These are phyloP conservation scores for Mugil cephalus DNA, from an alignment of 2,113 vertebrate genomes.

Conservation along the genomic window DNA sequence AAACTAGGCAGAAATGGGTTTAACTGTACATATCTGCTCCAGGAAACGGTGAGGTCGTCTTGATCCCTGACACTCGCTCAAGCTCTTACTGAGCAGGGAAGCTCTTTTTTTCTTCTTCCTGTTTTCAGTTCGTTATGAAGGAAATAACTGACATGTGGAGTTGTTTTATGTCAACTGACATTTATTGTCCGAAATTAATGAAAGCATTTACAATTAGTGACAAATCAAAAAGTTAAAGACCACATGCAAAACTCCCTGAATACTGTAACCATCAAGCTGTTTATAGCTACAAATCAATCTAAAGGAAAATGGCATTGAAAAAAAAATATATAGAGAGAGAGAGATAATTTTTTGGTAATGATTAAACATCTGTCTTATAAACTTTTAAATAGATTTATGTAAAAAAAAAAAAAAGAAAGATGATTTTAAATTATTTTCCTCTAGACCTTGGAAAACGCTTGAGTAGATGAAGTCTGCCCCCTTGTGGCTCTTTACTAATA, in stretches of 20 bases:
- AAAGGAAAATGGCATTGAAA: slow-evolving; percentile 2
- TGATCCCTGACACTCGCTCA: neutral
- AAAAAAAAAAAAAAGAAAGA: neutral
- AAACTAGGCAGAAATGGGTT: slow-evolving; percentile 51
- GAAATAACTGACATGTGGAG: neutral
- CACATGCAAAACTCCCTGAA: slow-evolving; percentile 20
- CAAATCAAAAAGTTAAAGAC: slow-evolving; percentile 33
- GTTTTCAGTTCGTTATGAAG: slow-evolving; percentile 17
- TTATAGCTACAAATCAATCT: slow-evolving; percentile 13
- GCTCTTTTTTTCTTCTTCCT: slow-evolving; percentile 12
- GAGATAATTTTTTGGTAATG: neutral
- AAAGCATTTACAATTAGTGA: slow-evolving; percentile 36
- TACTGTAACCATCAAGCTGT: slow-evolving; percentile 4
- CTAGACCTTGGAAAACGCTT: slow-evolving; percentile 36
- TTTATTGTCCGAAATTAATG: slow-evolving; percentile 26
- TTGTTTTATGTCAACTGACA: slow-evolving; percentile 30
- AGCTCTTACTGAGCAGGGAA: slow-evolving; percentile 1
- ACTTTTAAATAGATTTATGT: slow-evolving; percentile 6
- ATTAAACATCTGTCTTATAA: slow-evolving; percentile 22
- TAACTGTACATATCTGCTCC: slow-evolving; percentile 32
- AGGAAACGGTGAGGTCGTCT: slow-evolving; percentile 26
- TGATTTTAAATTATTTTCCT: slow-evolving; percentile 16
- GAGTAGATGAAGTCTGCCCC: slow-evolving; percentile 51
- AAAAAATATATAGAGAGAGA: neutral
- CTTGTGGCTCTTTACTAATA: slow-evolving; percentile 60